Conservation (phyloP, 1,140 invertebrate species). For the Halyomorpha halys region DNA sequence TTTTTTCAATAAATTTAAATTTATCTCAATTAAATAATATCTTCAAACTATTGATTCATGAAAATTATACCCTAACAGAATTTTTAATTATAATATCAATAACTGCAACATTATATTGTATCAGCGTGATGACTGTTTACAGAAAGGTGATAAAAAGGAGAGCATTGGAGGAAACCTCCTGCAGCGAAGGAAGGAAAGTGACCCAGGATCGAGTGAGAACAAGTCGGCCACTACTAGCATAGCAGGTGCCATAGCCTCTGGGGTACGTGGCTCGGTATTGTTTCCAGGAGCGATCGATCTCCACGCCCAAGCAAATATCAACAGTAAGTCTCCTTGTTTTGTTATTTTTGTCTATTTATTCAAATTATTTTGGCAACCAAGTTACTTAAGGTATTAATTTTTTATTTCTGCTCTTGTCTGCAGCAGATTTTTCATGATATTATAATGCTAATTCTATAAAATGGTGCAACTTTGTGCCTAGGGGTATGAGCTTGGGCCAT, state of each 20-base stretch:
- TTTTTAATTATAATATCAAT: too few relatives aligned
- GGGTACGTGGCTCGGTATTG: conserved; percentile 29
- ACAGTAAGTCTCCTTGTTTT: neutral
- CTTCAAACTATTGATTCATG: too few relatives aligned
- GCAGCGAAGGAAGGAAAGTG: conserved; percentile 18
- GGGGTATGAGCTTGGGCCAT: too few relatives aligned
- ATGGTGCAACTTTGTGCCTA: too few relatives aligned
- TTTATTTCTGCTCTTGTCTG: too few relatives aligned
- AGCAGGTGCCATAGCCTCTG: conserved; percentile 27
- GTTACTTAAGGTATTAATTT: too few relatives aligned
- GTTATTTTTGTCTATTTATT: neutral
- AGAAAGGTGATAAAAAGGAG: conserved; percentile 25
- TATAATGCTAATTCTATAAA: too few relatives aligned
- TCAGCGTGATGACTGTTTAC: neutral
- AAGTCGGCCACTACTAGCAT: conserved; percentile 7
- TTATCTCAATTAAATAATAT: too few relatives aligned
- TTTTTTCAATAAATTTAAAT: too few relatives aligned
- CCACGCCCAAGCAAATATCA: neutral
- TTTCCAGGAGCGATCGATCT: conserved; percentile 30
- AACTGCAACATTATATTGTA: too few relatives aligned
- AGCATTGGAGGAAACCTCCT: conserved; percentile 16
- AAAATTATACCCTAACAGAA: too few relatives aligned
- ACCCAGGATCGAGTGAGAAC: neutral
- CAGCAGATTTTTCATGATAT: too few relatives aligned
- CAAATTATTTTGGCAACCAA: neutral